Conservation (phyloP, 2,888 invertebrate species). For the Druceiella hillmani region DNA sequence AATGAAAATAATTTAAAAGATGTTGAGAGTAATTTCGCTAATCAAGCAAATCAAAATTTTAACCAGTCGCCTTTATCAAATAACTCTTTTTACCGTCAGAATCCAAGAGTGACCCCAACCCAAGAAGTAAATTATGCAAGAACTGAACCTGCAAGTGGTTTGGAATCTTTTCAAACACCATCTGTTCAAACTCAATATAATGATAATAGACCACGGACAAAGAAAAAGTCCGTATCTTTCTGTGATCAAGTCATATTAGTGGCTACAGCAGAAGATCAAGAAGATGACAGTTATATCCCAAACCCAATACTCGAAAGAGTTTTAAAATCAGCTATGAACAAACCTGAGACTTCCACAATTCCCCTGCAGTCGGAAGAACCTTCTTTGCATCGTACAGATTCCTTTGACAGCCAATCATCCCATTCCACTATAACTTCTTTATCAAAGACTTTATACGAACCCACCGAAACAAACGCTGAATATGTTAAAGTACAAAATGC, state of each 20-base stretch:
- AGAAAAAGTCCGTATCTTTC: constrained; percentile 92
- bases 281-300: constrained; percentile 84
- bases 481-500: constrained; percentile 39
- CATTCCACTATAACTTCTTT: constrained; percentile 47
- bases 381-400: constrained; percentile 45
- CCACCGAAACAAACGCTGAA: constrained; percentile 37
- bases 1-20: too few species aligned
- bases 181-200: too few species aligned
- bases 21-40: too few species aligned
- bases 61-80: too few species aligned
- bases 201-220: constrained; percentile 64
- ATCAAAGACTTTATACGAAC: constrained; percentile 40
- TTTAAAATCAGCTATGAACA: constrained; percentile 73
- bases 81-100: too few species aligned
- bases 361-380: constrained; percentile 46
- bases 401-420: constrained; percentile 49
- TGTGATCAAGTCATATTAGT: constrained; percentile 92
- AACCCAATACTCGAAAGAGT: constrained; percentile 87
- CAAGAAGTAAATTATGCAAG: too few species aligned
- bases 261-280: constrained; percentile 88
- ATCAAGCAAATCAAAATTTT: constrained; percentile 34
- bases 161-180: too few species aligned
- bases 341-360: constrained; percentile 56
- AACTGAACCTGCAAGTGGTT: too few species aligned
- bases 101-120: too few species aligned